phyloP scores from a whole-genome alignment of 2,797 vertebrate genomes.

The Sebastes paucispinis region DNA sequence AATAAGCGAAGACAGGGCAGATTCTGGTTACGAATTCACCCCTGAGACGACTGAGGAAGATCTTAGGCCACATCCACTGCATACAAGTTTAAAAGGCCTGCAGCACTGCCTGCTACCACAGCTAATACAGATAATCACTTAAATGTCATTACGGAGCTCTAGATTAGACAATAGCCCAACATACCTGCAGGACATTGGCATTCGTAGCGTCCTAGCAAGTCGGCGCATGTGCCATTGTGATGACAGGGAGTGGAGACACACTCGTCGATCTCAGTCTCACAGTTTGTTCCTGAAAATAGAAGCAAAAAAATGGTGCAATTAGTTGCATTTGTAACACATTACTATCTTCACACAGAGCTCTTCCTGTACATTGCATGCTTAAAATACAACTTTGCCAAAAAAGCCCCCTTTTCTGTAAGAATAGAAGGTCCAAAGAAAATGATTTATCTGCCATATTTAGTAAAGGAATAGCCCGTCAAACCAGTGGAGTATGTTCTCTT shows the following conservation, averaged over 20 bases:
- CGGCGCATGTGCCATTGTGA: slow-evolving; percentile 82
- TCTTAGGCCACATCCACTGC: not conserved
- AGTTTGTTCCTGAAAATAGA: slow-evolving; percentile 76
- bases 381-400: not conserved
- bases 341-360: not conserved
- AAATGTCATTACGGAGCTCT: slow-evolving; percentile 18
- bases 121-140: slow-evolving; percentile 1
- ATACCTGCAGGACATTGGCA: slow-evolving; percentile 86
- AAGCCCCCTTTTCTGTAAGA: not conserved
- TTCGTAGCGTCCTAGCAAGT: slow-evolving; percentile 73
- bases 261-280: slow-evolving; percentile 79
- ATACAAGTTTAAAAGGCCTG: slow-evolving; percentile 13
- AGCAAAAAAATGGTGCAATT: not conserved
- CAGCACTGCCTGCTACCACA: slow-evolving; percentile 14
- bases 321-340: slow-evolving; percentile 7
- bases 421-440: not conserved
- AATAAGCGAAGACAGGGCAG: not conserved
- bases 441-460: not conserved
- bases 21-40: not conserved
- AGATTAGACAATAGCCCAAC: slow-evolving; percentile 18
- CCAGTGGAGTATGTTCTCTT: not conserved
- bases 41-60: not conserved
- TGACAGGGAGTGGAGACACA: slow-evolving; percentile 82
- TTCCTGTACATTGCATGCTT: not conserved
- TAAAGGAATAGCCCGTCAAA: not conserved